Percentiles rank a stretch among this genome's conserved stretches.
Evolutionary conservation across 2,113 vertebrate genomes (phyloP).

Genomic region (Bujurquina vittata): DNA sequence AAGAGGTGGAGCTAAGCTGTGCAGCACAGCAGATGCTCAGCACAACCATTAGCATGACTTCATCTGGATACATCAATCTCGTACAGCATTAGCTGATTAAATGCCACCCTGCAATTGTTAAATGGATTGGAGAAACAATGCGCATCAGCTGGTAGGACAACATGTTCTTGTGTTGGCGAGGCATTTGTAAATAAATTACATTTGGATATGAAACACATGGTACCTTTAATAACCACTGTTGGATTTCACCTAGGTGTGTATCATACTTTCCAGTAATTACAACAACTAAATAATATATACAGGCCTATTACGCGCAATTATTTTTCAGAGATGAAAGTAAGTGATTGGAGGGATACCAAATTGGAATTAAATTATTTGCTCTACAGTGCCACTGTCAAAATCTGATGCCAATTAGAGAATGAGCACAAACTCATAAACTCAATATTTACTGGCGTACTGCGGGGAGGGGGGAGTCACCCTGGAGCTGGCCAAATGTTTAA

Average conservation of each 20-base stretch:
- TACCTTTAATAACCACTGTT: background rate
- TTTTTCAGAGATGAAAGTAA: conserved; percentile 32
- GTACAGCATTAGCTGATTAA: conserved; percentile 76
- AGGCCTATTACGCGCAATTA: conserved; percentile 23
- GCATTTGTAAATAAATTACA: conserved; percentile 6
- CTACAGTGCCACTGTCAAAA: conserved; percentile 50
- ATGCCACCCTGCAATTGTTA: conserved; percentile 22
- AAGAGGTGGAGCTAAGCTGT: conserved; percentile 68
- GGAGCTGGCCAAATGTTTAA: conserved; percentile 47
- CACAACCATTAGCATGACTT: conserved; percentile 54
- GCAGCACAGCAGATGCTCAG: conserved; percentile 46
- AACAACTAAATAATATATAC: conserved; percentile 21
- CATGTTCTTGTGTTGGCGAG: conserved; percentile 3
- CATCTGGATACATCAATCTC: conserved; percentile 49
- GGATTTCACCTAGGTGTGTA: background rate
- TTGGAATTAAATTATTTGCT: conserved; percentile 54
- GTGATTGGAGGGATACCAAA: conserved; percentile 55
- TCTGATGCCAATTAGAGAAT: conserved; percentile 66
- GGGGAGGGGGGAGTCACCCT: conserved; percentile 17
- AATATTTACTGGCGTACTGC: conserved; percentile 48
- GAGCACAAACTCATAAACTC: conserved; percentile 68
- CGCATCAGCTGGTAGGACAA: background rate
- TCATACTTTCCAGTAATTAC: conserved; percentile 7
- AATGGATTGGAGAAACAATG: conserved; percentile 4
- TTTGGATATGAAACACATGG: background rate